A percentile compares a stretch with the other conserved stretches of the same genome.
These are phyloP conservation scores for Gila orcuttii DNA, from an alignment of 2,113 vertebrate species.

Conservation along the genomic window DNA sequence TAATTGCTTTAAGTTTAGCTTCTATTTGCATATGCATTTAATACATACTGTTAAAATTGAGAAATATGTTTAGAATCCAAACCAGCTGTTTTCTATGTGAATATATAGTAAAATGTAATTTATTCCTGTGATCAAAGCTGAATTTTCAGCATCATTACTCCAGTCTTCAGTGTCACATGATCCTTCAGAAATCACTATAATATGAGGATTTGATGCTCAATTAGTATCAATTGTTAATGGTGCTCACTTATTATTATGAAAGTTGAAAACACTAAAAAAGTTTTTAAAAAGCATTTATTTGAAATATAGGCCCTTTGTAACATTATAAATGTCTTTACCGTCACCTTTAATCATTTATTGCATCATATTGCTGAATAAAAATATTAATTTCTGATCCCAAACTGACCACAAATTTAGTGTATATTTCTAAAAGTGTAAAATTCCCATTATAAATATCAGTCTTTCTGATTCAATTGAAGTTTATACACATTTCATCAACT, in stretches of 20 bases:
- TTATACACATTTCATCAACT: not conserved
- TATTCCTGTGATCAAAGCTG: not conserved
- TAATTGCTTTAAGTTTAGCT: too few relatives aligned
- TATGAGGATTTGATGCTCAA: not conserved
- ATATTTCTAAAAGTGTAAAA: not conserved
- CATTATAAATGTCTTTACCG: not conserved
- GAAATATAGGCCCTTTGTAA: not conserved
- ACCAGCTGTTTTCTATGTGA: not conserved
- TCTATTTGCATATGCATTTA: not conserved
- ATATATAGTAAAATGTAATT: not conserved
- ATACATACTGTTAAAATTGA: not conserved
- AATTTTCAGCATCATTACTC: not conserved
- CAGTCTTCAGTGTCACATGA: not conserved
- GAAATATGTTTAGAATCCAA: not conserved
- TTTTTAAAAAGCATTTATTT: not conserved
- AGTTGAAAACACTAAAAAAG: not conserved
- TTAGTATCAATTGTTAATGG: too few relatives aligned
- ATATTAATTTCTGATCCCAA: not conserved
- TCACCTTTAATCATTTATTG: not conserved
- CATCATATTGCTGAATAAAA: not conserved
- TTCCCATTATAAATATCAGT: not conserved
- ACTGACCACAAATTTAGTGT: too few relatives aligned
- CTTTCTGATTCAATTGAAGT: not conserved
- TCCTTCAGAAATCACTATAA: not conserved
- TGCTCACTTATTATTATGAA: not conserved